Evolutionary conservation across 2,113 vertebrate species (phyloP).

Genomic region (Tychaedon coryphoeus): DNA sequence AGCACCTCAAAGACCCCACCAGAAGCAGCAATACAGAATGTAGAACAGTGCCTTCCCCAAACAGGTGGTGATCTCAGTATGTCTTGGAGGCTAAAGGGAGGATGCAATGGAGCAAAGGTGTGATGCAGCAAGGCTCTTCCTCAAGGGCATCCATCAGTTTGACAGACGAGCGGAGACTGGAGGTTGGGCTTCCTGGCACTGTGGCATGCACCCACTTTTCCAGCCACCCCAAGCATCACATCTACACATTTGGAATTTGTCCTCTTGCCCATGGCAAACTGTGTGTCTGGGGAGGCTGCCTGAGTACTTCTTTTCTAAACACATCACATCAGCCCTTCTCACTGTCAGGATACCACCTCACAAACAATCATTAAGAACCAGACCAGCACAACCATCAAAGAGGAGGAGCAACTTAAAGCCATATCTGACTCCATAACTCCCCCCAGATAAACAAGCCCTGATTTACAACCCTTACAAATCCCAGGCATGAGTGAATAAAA

Average conservation of each 20-base stretch:
- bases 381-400: background rate
- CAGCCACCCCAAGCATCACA: background rate
- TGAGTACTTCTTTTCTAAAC: background rate
- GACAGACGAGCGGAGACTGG: background rate
- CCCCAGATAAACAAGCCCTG: background rate
- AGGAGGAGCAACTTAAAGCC: background rate
- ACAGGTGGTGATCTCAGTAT: background rate
- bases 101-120: background rate
- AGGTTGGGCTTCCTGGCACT: background rate
- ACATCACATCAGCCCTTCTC: background rate
- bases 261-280: rapidly evolving
- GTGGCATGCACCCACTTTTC: background rate
- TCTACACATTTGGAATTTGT: background rate
- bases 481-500: background rate
- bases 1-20: background rate
- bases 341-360: background rate
- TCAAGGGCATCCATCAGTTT: background rate
- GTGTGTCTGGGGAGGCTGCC: background rate
- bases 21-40: background rate
- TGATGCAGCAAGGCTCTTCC: background rate
- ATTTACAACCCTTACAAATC: background rate
- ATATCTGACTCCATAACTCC: background rate
- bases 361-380: background rate
- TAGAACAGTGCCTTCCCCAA: background rate
- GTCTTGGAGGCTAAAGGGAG: background rate